phyloP scores from a whole-genome alignment of 2,797 vertebrate genomes.

The Hyperoplus lanceolatus region DNA sequence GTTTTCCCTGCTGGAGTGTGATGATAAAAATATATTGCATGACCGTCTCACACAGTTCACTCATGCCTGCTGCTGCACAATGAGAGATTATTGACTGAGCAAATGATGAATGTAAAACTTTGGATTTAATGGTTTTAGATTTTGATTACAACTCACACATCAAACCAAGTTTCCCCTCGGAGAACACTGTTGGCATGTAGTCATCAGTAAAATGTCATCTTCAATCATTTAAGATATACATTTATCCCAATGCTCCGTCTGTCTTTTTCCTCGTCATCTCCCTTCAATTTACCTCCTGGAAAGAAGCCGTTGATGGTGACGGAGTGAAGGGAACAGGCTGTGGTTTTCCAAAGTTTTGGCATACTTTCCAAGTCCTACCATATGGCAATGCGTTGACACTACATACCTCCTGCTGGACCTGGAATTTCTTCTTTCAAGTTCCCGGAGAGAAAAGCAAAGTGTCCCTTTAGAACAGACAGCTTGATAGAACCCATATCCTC shows the following conservation, averaged over 20 bases:
- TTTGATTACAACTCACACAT: constrained; percentile 53
- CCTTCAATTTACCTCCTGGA: constrained; percentile 46
- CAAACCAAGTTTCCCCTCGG: constrained; percentile 39
- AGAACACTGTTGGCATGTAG: constrained; percentile 44
- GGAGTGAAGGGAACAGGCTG: constrained; percentile 41
- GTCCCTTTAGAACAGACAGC: constrained; percentile 65
- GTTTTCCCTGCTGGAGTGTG: constrained; percentile 16
- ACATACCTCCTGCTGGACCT: constrained; percentile 59
- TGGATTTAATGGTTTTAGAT: constrained; percentile 54
- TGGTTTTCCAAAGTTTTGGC: constrained; percentile 64
- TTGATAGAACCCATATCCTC: constrained; percentile 76
- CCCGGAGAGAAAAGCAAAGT: constrained; percentile 62
- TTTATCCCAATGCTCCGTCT: constrained; percentile 24
- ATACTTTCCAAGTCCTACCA: constrained; percentile 49
- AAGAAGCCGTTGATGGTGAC: constrained; percentile 44
- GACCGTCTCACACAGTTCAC: constrained; percentile 11
- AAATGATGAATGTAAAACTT: constrained; percentile 32
- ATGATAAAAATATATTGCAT: constrained; percentile 46
- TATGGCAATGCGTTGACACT: constrained; percentile 63
- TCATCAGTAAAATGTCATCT: constrained; percentile 53
- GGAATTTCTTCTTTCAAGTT: constrained; percentile 59
- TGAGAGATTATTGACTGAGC: constrained; percentile 36
- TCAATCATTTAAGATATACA: constrained; percentile 45
- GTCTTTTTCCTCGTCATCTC: constrained; percentile 25
- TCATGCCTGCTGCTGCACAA: constrained; percentile 31